Evolutionary conservation across 2,113 vertebrate genomes (phyloP).

Genomic region (Meleagris gallopavo): DNA sequence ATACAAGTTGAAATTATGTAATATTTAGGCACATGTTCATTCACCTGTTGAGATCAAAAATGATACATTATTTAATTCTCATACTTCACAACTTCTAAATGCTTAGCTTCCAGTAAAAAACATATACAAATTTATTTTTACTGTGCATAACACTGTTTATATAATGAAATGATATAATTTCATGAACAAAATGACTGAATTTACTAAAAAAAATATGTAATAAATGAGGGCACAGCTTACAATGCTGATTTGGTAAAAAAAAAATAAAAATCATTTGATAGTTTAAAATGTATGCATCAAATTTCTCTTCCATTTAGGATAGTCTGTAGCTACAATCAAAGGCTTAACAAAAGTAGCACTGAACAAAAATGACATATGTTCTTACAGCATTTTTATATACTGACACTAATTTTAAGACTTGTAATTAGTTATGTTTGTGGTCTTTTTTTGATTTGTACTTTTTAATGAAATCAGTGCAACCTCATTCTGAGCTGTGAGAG

Average conservation of each 20-base stretch:
- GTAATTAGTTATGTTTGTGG: not conserved
- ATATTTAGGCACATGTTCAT: not conserved
- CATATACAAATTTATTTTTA: not conserved
- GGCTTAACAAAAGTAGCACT: not conserved
- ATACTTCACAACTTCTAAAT: not conserved
- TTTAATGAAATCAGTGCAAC: not conserved
- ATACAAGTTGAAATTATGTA: not conserved
- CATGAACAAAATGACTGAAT: not conserved
- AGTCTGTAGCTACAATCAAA: not conserved
- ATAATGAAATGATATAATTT: not conserved
- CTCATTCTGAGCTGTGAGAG: not conserved
- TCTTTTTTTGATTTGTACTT: not conserved
- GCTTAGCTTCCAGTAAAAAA: not conserved
- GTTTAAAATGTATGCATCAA: not conserved
- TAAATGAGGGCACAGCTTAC: not conserved
- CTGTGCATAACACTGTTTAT: not conserved
- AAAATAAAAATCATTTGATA: not conserved
- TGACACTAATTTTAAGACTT: not conserved
- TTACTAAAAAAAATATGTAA: not conserved
- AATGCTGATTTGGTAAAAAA: not conserved
- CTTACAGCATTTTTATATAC: not conserved
- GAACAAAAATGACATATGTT: not conserved
- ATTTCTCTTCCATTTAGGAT: not conserved
- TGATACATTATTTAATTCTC: not conserved
- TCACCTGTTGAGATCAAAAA: not conserved